Conservation (phyloP, 1,140 invertebrate genomes). For the Sarcophaga peregrina region DNA sequence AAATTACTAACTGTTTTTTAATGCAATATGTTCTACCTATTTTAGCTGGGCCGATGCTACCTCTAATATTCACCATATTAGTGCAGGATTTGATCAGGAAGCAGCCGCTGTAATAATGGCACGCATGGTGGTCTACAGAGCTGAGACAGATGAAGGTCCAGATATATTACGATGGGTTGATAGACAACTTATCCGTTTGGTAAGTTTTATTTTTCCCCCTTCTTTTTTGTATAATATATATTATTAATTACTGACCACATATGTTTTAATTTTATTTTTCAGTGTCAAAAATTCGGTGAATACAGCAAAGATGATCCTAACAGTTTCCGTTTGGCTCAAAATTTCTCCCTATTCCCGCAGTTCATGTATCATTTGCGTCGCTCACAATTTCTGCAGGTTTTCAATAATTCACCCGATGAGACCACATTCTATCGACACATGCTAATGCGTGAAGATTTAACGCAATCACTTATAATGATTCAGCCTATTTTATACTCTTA, state of each 20-base stretch:
- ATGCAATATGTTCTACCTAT: constrained; percentile 22
- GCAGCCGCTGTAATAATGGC: constrained; percentile 97
- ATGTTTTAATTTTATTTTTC: constrained; percentile 57
- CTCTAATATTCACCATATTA: constrained; percentile 82
- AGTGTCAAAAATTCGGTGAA: constrained; percentile 99
- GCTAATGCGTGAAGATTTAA: constrained; percentile 96
- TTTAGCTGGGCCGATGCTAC: constrained; percentile 85
- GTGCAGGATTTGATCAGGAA: constrained; percentile 97
- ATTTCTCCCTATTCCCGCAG: constrained; percentile 98
- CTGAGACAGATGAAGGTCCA: constrained; percentile 94
- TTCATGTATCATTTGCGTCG: constrained; percentile 99
- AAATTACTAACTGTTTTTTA: too few species aligned
- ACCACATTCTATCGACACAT: constrained; percentile 99
- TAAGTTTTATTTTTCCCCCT: constrained; percentile 65
- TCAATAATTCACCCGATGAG: constrained; percentile 99
- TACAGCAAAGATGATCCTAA: constrained; percentile 98
- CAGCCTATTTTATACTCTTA: constrained; percentile 99
- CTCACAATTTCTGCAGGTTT: constrained; percentile 99
- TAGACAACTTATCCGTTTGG: constrained; percentile 95
- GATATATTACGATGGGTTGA: constrained; percentile 99
- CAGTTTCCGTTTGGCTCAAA: constrained; percentile 94
- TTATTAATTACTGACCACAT: neutral
- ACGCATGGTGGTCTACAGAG: constrained; percentile 93
- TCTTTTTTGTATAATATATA: neutral
- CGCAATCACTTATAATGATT: constrained; percentile 98